A percentile compares a stretch with the other conserved stretches of the same genome.
Conservation (phyloP, 2,888 invertebrate species). For the Temnothorax rugatulus region DNA sequence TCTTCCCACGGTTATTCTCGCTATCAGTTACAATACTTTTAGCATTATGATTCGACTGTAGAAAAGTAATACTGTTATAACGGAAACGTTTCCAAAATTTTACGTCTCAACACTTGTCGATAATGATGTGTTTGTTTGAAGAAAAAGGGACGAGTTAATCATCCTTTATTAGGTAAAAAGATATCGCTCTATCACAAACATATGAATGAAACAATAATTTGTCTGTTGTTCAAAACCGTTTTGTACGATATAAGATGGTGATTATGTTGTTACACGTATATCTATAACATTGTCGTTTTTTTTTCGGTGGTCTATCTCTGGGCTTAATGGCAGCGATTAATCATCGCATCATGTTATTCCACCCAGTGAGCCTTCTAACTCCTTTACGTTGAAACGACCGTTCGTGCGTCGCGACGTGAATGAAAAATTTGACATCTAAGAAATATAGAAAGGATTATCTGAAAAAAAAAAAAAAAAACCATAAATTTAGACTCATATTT, state of each 20-base stretch:
- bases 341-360: slow-evolving; percentile 57
- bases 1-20: slow-evolving; percentile 21
- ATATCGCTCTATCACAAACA: slow-evolving; percentile 61
- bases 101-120: neutral
- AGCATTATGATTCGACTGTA: neutral
- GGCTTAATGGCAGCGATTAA: slow-evolving; percentile 57
- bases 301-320: slow-evolving; percentile 49
- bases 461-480: neutral
- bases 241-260: slow-evolving; percentile 25
- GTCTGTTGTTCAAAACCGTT: neutral
- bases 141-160: slow-evolving; percentile 74
- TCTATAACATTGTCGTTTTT: slow-evolving; percentile 42
- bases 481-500: neutral
- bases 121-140: slow-evolving; percentile 59
- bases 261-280: slow-evolving; percentile 64
- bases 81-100: slow-evolving; percentile 15
- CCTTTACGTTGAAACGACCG: neutral
- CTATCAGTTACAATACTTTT: neutral
- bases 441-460: neutral
- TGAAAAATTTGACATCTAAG: slow-evolving; percentile 7
- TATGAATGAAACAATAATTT: slow-evolving; percentile 21
- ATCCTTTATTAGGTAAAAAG: slow-evolving; percentile 62
- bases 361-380: slow-evolving; percentile 6
- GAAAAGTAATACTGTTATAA: neutral
- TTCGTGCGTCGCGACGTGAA: slow-evolving; percentile 17